Conservation (phyloP, 2,888 invertebrate species). For the Teleiodes luculella region DNA sequence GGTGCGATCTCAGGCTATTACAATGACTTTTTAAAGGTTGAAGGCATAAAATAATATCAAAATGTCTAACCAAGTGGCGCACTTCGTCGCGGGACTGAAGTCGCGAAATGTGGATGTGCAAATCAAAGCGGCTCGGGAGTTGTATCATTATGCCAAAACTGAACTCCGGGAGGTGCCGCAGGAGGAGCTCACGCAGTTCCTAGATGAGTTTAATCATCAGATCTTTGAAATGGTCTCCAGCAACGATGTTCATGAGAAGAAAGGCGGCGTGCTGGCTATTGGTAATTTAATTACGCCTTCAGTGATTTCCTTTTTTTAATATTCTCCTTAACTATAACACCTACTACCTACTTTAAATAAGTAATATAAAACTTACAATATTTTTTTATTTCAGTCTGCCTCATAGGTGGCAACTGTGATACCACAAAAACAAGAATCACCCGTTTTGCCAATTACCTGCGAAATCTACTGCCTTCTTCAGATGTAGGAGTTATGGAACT, state of each 20-base stretch:
- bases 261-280: slow-evolving; percentile 96
- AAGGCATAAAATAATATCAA: slow-evolving; percentile 20
- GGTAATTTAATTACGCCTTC: slow-evolving; percentile 71
- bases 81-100: slow-evolving; percentile 92
- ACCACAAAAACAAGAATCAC: slow-evolving; percentile 93
- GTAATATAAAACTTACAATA: no score
- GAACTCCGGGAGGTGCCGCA: slow-evolving; percentile 93
- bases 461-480: slow-evolving; percentile 92
- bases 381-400: slow-evolving; percentile 83
- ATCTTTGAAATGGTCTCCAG: slow-evolving; percentile 98
- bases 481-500: slow-evolving; percentile 97
- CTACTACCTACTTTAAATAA: no score
- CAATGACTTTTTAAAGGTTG: slow-evolving; percentile 3
- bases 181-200: slow-evolving; percentile 93
- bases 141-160: slow-evolving; percentile 93
- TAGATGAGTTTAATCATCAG: slow-evolving; percentile 96
- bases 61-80: slow-evolving; percentile 81
- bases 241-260: slow-evolving; percentile 94
- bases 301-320: neutral
- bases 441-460: slow-evolving; percentile 94
- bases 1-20: neutral
- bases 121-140: slow-evolving; percentile 91
- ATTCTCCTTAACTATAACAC: no score
- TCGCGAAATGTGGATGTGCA: slow-evolving; percentile 92
- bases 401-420: slow-evolving; percentile 95